A percentile compares a stretch with the other conserved stretches of the same genome.
These are phyloP conservation scores for Callimorpha dominula DNA, from an alignment of 2,888 invertebrate species.

Conservation along the genomic window DNA sequence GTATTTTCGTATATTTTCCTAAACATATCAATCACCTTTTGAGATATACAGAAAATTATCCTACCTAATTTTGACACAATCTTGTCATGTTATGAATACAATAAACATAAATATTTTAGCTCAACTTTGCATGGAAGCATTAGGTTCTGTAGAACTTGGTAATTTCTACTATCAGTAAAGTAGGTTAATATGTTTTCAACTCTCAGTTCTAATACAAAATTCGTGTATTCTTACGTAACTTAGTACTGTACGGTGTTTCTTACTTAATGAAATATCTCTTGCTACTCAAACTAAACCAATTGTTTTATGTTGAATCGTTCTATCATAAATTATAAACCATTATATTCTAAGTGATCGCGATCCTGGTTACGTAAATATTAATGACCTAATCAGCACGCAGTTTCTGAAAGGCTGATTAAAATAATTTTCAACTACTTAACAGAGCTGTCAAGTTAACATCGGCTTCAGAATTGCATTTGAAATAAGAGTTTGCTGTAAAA, in stretches of 20 bases:
- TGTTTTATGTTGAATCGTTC: constrained; percentile 27
- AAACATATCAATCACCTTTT: not conserved
- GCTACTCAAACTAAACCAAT: constrained; percentile 23
- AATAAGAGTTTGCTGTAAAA: no score
- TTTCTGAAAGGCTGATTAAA: no score
- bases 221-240: constrained; percentile 33
- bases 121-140: constrained; percentile 16
- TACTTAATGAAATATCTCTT: constrained; percentile 29
- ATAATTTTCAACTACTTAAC: no score
- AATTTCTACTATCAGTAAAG: constrained; percentile 29
- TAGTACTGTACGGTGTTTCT: constrained; percentile 26
- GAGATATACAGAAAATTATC: not conserved
- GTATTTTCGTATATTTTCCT: not conserved
- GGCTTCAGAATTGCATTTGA: no score
- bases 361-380: not conserved
- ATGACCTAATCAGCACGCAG: no score
- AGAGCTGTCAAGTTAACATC: no score
- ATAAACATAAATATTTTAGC: constrained; percentile 5
- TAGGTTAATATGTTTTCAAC: constrained; percentile 31
- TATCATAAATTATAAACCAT: not conserved
- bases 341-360: not conserved
- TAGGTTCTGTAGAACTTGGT: constrained; percentile 29
- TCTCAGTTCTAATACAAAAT: constrained; percentile 31
- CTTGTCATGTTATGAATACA: not conserved
- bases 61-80: no score